Conservation (phyloP, 2,888 invertebrate genomes). For the Achlya flavicornis region DNA sequence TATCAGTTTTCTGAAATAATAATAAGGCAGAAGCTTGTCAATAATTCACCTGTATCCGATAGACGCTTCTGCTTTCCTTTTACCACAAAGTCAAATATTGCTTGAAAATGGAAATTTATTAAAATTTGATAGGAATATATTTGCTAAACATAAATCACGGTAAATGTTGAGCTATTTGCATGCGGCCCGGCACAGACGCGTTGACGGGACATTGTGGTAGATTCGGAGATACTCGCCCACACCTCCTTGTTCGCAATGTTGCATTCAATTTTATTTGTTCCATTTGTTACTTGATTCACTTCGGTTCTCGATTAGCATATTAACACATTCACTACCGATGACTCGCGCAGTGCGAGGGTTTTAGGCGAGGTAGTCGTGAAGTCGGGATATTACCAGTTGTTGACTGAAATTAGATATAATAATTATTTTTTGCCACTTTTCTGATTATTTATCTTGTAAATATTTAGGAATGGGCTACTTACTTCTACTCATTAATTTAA, state of each 20-base stretch:
- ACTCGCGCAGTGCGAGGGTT: neutral
- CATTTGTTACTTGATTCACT: slow-evolving; percentile 31
- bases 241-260: slow-evolving; percentile 21
- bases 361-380: neutral
- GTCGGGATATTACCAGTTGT: no score
- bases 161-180: slow-evolving; percentile 26
- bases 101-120: slow-evolving; percentile 12
- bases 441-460: no score
- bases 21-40: neutral
- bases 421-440: no score
- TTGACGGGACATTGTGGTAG: slow-evolving; percentile 18
- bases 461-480: no score
- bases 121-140: slow-evolving; percentile 12
- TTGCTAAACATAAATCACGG: slow-evolving; percentile 2
- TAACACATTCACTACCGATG: slow-evolving; percentile 2
- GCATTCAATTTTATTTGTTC: slow-evolving; percentile 22
- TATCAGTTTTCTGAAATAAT: no score
- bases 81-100: neutral
- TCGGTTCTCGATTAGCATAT: slow-evolving; percentile 24
- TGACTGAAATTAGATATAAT: no score
- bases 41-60: slow-evolving; percentile 6
- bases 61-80: neutral
- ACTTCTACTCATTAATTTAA: no score
- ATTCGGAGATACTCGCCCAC: slow-evolving; percentile 44
- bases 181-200: slow-evolving; percentile 25